These are phyloP conservation scores for Pelusios castaneus DNA, from an alignment of 2,113 vertebrate genomes.

Conservation along the genomic window DNA sequence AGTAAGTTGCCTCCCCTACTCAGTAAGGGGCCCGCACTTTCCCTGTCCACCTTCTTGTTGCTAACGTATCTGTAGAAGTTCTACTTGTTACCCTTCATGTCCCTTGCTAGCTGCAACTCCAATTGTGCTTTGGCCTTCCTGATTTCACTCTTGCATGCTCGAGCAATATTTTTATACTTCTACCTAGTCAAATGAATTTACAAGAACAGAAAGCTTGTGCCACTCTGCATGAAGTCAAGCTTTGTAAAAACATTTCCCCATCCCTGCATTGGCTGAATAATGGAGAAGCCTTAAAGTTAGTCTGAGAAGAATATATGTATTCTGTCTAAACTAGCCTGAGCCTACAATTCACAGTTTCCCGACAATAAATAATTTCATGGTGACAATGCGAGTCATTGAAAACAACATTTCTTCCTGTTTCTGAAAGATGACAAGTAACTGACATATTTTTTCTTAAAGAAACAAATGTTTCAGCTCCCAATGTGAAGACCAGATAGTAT, in stretches of 20 bases:
- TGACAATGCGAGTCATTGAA: background rate
- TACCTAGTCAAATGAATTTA: background rate
- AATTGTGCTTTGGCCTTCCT: too few species aligned
- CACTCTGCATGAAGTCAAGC: background rate
- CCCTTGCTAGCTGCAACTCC: too few species aligned
- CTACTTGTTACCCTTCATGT: too few species aligned
- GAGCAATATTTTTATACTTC: too few species aligned
- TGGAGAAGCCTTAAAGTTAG: background rate
- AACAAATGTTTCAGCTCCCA: fast-evolving
- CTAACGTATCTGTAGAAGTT: too few species aligned
- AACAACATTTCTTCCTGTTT: background rate
- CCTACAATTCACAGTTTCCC: background rate
- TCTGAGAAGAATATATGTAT: background rate
- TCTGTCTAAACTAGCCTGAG: background rate
- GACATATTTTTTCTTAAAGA: background rate
- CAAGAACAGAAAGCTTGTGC: background rate
- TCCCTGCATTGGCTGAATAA: background rate
- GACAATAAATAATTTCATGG: background rate
- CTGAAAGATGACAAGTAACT: background rate
- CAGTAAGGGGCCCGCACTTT: too few species aligned
- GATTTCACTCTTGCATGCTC: too few species aligned
- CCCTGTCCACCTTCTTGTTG: too few species aligned
- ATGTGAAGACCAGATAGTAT: background rate
- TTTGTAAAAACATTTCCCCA: background rate
- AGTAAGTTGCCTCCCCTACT: too few species aligned